Base-by-base conservation (phyloP, 2,888 invertebrate species). In the Shargacucullia verbasci region DNA sequence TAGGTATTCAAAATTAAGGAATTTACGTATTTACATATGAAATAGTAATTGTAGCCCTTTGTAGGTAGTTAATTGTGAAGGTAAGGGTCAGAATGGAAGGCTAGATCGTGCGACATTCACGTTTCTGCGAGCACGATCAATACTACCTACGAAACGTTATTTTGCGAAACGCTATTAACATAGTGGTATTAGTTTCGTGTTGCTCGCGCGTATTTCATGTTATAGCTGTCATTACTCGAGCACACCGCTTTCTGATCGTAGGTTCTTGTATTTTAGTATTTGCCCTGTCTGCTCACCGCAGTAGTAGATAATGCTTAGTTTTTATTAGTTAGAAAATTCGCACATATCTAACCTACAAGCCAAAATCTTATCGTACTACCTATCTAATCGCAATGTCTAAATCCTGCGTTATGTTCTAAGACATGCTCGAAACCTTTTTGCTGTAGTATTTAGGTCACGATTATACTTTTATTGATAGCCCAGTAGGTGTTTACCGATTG, bases 391-490 rank as follows among this genome's bases (percentile, higher is more conserved):
- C n/a, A n/a, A n/a, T n/a, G 58, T 58, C 49, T 47, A 10, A 50
- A 52, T 48, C 39, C 38, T 50, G 20, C n/a, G 13, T 57, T 41
- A 40, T 52, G 7, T 47, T 48, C 53, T 60, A 68, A 69, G 64
- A 67, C 62, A 70, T 64, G 66, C 66, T 63, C 68, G 50, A 59
- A 60, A 63, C 12, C 37, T 69, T 56, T 65, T 48, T 31, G 49
- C 41, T 45, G 39, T 59, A 64, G 45, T 57, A 73, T 79, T 74
- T 75, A 54, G 71, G 76, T 73, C 76, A 76, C 62, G 70, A 73
- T 66, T 66, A 69, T 40, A 63, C 37, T 58, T n/a, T 70, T 70
- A 70, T 73, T 61, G 69, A 59, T 59, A 57, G 62, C 41, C 48
- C 20, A 41, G 38, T 45, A 47, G 15, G 53, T 68, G 43, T 47